phyloP scores from a whole-genome alignment of 2,797 vertebrate genomes.

The Tarsius wallacei region DNA sequence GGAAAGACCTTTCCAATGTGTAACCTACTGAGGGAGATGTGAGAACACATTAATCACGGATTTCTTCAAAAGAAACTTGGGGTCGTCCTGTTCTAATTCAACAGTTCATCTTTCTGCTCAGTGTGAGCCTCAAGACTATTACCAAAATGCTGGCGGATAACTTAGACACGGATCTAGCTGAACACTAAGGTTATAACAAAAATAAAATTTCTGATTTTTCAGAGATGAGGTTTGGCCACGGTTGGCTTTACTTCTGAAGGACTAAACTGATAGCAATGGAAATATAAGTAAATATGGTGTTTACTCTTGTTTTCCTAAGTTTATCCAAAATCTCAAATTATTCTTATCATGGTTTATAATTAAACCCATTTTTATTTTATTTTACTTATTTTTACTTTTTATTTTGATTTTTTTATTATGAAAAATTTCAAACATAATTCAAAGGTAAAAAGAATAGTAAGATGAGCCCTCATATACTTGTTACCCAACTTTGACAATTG shows the following conservation, averaged over 20 bases:
- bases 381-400: not conserved
- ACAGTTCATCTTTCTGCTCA: conserved; percentile 38
- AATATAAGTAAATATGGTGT: not conserved
- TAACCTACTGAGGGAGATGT: conserved; percentile 67
- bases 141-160: not conserved
- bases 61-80: conserved; percentile 78
- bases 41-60: conserved; percentile 73
- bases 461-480: not conserved
- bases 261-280: conserved; percentile 18
- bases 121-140: not conserved
- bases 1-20: conserved; percentile 81
- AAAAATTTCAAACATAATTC: not conserved
- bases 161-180: not conserved
- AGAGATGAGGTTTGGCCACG: not conserved
- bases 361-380: not conserved
- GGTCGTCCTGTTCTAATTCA: not conserved
- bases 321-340: conserved; percentile 30
- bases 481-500: not conserved
- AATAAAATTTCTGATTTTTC: not conserved
- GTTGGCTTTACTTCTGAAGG: conserved; percentile 51
- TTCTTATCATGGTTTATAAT: not conserved
- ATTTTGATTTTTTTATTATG: not conserved
- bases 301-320: not conserved
- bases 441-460: not conserved
- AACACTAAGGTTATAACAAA: conserved; percentile 8